phyloP scores from a whole-genome alignment of 2,797 vertebrate genomes.

The Phalloptychus januarius region DNA sequence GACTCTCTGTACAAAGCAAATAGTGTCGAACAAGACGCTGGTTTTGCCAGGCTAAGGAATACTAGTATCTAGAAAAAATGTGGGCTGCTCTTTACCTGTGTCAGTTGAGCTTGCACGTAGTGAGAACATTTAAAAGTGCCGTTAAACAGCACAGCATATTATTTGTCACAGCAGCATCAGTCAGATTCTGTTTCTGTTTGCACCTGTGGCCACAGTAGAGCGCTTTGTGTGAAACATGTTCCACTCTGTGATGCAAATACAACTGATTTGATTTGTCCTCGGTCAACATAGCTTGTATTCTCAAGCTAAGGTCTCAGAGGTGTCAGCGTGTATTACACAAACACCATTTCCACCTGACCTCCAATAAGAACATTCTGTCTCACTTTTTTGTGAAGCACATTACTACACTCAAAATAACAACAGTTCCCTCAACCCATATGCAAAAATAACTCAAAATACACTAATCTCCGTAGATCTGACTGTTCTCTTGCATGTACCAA shows the following conservation, averaged over 20 bases:
- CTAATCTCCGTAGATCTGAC: slow-evolving; percentile 15
- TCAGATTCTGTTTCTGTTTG: slow-evolving; percentile 25
- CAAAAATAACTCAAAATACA: slow-evolving; percentile 21
- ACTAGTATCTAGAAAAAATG: background rate
- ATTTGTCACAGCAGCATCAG: slow-evolving; percentile 32
- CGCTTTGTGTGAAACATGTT: slow-evolving; percentile 21
- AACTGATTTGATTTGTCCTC: slow-evolving; percentile 39
- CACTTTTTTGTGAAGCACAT: slow-evolving; percentile 34
- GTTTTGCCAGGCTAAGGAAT: background rate
- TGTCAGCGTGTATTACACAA: slow-evolving; percentile 34
- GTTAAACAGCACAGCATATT: background rate
- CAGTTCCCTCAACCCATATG: slow-evolving; percentile 2
- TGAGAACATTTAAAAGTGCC: slow-evolving; percentile 4
- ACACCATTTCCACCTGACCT: slow-evolving; percentile 38
- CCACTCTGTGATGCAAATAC: slow-evolving; percentile 38
- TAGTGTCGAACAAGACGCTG: too few relatives aligned
- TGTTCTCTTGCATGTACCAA: slow-evolving; percentile 25
- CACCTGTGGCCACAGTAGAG: slow-evolving; percentile 15
- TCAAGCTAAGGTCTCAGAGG: slow-evolving; percentile 34
- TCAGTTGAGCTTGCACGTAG: background rate
- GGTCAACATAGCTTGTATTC: slow-evolving; percentile 44
- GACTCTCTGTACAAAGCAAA: too few relatives aligned
- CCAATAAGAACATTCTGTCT: slow-evolving; percentile 40
- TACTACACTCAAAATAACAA: slow-evolving; percentile 36
- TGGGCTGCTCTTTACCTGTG: background rate